A percentile compares a stretch with the other conserved stretches of the same genome.
These are phyloP conservation scores for Bombylius major DNA, from an alignment of 2,888 invertebrate species.

Conservation along the genomic window DNA sequence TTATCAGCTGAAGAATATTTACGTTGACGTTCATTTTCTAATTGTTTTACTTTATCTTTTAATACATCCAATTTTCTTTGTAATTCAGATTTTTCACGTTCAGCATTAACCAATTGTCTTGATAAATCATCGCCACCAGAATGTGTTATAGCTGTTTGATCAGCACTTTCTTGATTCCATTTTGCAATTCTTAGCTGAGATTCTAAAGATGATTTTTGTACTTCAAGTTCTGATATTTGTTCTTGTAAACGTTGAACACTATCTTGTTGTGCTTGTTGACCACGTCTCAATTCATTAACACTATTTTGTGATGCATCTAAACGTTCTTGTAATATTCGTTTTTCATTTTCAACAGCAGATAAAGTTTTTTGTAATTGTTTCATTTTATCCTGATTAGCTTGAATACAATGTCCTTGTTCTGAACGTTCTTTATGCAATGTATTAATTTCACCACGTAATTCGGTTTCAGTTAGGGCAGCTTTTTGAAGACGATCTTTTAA, in stretches of 20 bases:
- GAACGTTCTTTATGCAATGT: slow-evolving; percentile 38
- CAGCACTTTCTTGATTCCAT: slow-evolving; percentile 43
- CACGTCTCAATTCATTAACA: slow-evolving; percentile 57
- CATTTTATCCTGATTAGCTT: slow-evolving; percentile 60
- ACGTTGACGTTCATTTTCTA: slow-evolving; percentile 64
- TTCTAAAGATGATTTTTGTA: slow-evolving; percentile 63
- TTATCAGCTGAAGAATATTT: slow-evolving; percentile 34
- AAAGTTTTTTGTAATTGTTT: slow-evolving; percentile 67
- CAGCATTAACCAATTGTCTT: slow-evolving; percentile 48
- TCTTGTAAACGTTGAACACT: slow-evolving; percentile 66
- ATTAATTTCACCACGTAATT: slow-evolving; percentile 62
- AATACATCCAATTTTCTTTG: slow-evolving; percentile 63
- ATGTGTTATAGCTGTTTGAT: slow-evolving; percentile 19
- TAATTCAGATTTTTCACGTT: slow-evolving; percentile 62
- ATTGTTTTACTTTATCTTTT: slow-evolving; percentile 59
- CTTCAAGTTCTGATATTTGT: slow-evolving; percentile 71
- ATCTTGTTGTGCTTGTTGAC: slow-evolving; percentile 63
- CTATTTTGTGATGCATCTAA: slow-evolving; percentile 65
- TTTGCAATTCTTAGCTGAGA: slow-evolving; percentile 64
- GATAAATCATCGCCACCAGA: slow-evolving; percentile 39
- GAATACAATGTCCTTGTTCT: slow-evolving; percentile 55
- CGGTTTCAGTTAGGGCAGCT: slow-evolving; percentile 66
- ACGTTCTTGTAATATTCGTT: slow-evolving; percentile 67
- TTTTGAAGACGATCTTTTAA: slow-evolving; percentile 74
- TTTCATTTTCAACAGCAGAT: slow-evolving; percentile 76